Evolutionary conservation across 2,113 vertebrate genomes (phyloP), one percentile per base, ranked within the genome.

Genomic region (Sinocyclocheilus rhinocerous): DNA sequence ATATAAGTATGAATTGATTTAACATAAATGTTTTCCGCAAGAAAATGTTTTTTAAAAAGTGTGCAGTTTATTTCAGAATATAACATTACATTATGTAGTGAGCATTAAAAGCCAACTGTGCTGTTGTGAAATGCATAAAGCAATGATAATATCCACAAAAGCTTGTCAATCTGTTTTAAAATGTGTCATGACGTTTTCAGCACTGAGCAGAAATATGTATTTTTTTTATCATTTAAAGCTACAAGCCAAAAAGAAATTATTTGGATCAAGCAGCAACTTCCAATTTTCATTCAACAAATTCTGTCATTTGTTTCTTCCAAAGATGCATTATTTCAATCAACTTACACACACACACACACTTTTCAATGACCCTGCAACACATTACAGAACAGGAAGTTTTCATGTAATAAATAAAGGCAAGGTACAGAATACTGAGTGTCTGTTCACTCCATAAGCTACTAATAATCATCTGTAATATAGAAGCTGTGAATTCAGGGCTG

Each of bases 341-440:
- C 7, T 70, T 29, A 20, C 65, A 69, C 8, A 1, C 2, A 33
- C n/a, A 24, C 24, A 10, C 10, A 45, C 42, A 2, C 61, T 9
- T 9, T 59, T 59, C 18, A 22, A 22, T 59, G 55, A 59, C 1
- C 52, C 4, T 55, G 50, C 20, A 18, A 63, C 61, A 65, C 24
- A 15, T 75, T 75, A 75, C 11, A 48, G 22, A 75, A 48, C n/a
- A n/a, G 15, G 0, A 78, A 22, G 18, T 4, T 16, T 61, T n/a
- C 11, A 48, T 22, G 59, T 26, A 81, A 81, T 81, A 81, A 81
- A 81, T 81, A 63, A 61, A 61, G 55, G n/a, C 39, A 48, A 65
- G 7, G 22, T 81, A 39, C 78, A 65, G 59, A 15, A 26, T 48
- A 26, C 15, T 4, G 20, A 59, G 55, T 59, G 9, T n/a, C 20